Percentiles rank a stretch among this genome's conserved stretches.
Evolutionary conservation across 2,888 invertebrate species (phyloP).

Genomic region (Orgyia antiqua): DNA sequence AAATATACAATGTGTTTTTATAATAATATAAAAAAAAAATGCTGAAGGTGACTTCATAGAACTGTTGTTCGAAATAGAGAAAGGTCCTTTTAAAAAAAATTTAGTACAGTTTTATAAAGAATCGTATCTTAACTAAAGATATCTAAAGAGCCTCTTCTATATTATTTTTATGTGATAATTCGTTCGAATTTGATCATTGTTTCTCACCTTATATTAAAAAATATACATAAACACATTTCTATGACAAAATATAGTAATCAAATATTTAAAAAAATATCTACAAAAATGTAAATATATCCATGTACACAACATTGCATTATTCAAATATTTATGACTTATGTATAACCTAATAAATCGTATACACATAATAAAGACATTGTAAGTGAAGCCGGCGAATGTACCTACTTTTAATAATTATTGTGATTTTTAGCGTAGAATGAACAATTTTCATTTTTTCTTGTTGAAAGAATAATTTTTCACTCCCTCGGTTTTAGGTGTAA

Average conservation of each 20-base stretch:
- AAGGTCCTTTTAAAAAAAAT: too few species aligned
- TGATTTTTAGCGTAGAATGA: conserved; percentile 28
- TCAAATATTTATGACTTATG: conserved; percentile 11
- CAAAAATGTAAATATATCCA: conserved; percentile 6
- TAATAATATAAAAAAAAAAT: conserved; percentile 5
- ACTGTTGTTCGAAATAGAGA: too few species aligned
- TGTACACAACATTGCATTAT: conserved; percentile 14
- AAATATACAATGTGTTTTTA: not conserved
- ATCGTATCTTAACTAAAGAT: too few species aligned
- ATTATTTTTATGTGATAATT: too few species aligned
- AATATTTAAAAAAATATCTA: too few species aligned
- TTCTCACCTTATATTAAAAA: conserved; percentile 4
- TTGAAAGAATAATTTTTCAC: conserved; percentile 23
- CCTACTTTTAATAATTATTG: conserved; percentile 23
- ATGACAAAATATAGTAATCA: too few species aligned
- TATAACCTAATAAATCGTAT: too few species aligned
- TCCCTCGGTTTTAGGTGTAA: conserved; percentile 31
- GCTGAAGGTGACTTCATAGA: too few species aligned
- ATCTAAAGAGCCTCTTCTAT: too few species aligned
- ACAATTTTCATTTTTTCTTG: conserved; percentile 21
- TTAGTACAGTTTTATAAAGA: too few species aligned
- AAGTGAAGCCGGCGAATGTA: conserved; percentile 27
- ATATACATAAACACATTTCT: too few species aligned
- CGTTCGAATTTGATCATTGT: not conserved
- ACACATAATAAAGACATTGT: conserved; percentile 22